These are phyloP conservation scores for Thamnophis elegans DNA, from an alignment of 2,797 vertebrate species.

Conservation along the genomic window DNA sequence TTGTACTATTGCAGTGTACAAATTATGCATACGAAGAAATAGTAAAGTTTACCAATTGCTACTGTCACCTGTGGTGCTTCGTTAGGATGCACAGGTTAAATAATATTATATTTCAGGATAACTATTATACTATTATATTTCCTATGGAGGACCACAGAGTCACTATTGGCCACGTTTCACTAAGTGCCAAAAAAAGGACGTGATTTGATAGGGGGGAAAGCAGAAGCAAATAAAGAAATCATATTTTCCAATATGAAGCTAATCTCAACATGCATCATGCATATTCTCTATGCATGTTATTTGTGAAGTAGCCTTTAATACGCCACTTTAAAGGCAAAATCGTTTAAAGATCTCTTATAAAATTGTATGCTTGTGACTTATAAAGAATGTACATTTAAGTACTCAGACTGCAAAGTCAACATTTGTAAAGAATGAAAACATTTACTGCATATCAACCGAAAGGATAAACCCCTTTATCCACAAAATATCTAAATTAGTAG, in stretches of 20 bases:
- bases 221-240: not conserved
- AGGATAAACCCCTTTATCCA: conserved; percentile 3
- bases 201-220: not conserved
- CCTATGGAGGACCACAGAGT: not conserved
- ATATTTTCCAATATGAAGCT: not conserved
- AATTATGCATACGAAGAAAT: not conserved
- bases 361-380: not conserved
- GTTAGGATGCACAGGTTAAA: not conserved
- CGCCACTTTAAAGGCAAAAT: not conserved
- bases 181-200: not conserved
- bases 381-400: not conserved
- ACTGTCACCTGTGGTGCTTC: not conserved
- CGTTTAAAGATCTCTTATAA: not conserved
- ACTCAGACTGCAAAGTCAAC: not conserved
- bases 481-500: conserved; percentile 32
- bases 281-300: not conserved
- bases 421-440: not conserved
- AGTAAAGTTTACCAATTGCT: not conserved
- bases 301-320: not conserved
- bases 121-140: not conserved
- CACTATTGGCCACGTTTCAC: not conserved
- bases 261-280: not conserved
- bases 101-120: not conserved
- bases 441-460: not conserved
- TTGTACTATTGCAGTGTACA: not conserved